Evolutionary conservation across 53 echinoderm and acorn worm species (phyloP).

Genomic region (Paracentrotus lividus): DNA sequence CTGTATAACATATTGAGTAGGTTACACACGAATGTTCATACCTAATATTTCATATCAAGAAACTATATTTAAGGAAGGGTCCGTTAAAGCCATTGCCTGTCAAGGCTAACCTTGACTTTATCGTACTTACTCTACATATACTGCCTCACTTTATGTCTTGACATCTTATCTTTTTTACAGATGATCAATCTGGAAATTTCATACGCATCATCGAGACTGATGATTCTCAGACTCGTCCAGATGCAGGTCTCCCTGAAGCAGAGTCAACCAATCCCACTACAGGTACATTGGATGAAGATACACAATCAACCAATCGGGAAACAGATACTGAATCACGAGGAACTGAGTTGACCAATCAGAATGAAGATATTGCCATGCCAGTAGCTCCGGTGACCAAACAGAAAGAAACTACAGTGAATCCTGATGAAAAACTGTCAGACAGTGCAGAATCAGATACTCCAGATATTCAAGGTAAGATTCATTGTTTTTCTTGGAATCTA

Average conservation of each 20-base stretch:
- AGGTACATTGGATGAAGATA: neutral
- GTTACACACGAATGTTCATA: no score
- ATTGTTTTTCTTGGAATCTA: neutral
- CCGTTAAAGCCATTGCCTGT: no score
- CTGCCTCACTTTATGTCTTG: neutral
- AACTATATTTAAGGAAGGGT: neutral
- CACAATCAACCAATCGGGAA: neutral
- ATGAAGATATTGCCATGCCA: neutral
- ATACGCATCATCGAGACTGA: neutral
- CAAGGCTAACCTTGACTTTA: no score
- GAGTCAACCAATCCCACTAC: neutral
- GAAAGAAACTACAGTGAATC: neutral
- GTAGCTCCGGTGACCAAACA: conserved; percentile 10
- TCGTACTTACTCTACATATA: neutral
- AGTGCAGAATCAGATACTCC: neutral
- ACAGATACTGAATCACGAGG: neutral
- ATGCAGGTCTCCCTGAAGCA: neutral
- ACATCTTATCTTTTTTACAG: neutral
- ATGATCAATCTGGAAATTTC: neutral
- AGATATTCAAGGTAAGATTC: neutral
- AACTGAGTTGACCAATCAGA: neutral
- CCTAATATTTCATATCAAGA: no score
- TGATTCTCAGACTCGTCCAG: neutral
- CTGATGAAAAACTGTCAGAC: neutral
- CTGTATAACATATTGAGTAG: no score